Evolutionary conservation across 2,888 invertebrate species (phyloP).

Genomic region (Chloromyia formosa): DNA sequence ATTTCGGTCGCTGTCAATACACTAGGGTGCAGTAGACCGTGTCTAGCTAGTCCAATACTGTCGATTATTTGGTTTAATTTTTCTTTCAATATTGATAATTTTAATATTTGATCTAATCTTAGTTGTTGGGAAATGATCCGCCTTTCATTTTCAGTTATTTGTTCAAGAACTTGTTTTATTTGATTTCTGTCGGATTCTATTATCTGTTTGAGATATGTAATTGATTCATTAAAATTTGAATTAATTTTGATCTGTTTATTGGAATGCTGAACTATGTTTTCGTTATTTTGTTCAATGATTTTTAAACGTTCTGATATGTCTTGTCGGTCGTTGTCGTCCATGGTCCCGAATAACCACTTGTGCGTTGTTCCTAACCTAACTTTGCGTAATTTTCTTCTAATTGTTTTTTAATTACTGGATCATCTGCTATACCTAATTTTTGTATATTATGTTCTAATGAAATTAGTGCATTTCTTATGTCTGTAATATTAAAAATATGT

Average conservation of each 20-base stretch:
- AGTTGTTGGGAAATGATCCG: background rate
- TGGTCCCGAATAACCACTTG: background rate
- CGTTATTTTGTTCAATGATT: background rate
- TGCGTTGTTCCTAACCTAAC: background rate
- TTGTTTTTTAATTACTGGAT: background rate
- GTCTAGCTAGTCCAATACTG: background rate
- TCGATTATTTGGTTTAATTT: slow-evolving; percentile 7
- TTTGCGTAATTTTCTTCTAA: background rate
- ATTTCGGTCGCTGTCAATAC: background rate
- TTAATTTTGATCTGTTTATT: slow-evolving; percentile 5
- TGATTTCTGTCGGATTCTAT: slow-evolving; percentile 12
- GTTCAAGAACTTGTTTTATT: background rate
- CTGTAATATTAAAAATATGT: background rate
- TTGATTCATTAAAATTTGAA: background rate
- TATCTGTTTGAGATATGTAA: background rate
- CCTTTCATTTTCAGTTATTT: background rate
- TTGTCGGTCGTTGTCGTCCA: slow-evolving; percentile 3
- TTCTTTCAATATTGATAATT: background rate
- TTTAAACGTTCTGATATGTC: background rate
- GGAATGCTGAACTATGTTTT: background rate
- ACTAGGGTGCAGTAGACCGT: background rate
- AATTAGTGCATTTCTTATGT: background rate
- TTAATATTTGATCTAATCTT: background rate
- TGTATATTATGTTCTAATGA: background rate
- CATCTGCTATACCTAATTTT: background rate